These are phyloP conservation scores for Emydoidea blandingii DNA, from an alignment of 2,797 vertebrate genomes.

Conservation along the genomic window DNA sequence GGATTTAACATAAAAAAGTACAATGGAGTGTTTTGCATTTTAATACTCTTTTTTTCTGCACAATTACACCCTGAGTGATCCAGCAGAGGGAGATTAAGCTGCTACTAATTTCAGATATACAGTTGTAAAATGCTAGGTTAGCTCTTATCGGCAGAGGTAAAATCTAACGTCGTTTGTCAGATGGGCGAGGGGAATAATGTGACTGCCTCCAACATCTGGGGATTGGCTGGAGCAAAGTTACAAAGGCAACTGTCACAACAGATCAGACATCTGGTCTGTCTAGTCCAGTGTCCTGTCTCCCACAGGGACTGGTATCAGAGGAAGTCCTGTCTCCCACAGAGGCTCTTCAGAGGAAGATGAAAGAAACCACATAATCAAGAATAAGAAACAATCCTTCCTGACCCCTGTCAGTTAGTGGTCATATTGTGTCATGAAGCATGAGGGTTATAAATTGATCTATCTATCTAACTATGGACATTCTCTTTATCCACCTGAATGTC, in stretches of 20 bases:
- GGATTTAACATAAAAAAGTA: slow-evolving; percentile 79
- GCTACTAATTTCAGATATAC: slow-evolving; percentile 74
- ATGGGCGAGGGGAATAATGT: not conserved
- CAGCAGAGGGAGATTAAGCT: slow-evolving; percentile 77
- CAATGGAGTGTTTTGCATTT: slow-evolving; percentile 79
- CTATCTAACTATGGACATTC: rapidly evolving
- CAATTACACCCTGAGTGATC: slow-evolving; percentile 82
- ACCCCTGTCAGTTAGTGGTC: not conserved
- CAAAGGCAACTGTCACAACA: not conserved
- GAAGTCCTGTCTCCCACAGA: not conserved
- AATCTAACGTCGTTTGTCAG: not conserved
- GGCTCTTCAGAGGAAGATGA: not conserved
- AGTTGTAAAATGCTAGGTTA: slow-evolving; percentile 64
- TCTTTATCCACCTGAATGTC: not conserved
- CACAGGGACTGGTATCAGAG: not conserved
- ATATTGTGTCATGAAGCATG: not conserved
- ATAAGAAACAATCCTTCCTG: rapidly evolving
- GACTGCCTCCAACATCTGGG: not conserved
- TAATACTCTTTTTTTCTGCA: slow-evolving; percentile 81
- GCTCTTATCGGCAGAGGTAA: slow-evolving; percentile 54
- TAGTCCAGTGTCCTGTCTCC: rapidly evolving
- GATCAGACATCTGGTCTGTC: not conserved
- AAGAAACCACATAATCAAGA: not conserved
- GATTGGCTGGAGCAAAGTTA: not conserved
- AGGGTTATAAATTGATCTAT: not conserved